Conservation (phyloP, 2,797 vertebrate species). For the Gymnopithys bicolor region DNA sequence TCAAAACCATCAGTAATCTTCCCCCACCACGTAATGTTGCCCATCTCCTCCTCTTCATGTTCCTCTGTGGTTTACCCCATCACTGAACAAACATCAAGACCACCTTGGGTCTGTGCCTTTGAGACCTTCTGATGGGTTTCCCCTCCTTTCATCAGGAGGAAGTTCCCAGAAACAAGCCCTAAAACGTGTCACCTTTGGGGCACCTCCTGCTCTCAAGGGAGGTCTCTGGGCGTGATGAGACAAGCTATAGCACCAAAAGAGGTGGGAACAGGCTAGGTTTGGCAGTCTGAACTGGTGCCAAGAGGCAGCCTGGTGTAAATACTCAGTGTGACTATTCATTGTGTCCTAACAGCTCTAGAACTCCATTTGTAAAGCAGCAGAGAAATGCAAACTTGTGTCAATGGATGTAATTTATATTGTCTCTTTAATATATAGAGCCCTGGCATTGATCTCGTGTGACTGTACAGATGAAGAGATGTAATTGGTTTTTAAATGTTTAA, state of each 20-base stretch:
- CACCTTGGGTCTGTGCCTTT: neutral
- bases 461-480: conserved; percentile 83
- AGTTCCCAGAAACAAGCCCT: neutral
- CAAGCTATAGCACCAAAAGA: conserved; percentile 40
- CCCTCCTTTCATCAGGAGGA: neutral
- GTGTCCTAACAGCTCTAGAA: conserved; percentile 51
- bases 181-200: neutral
- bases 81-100: conserved; percentile 17
- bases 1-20: neutral
- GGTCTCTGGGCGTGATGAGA: neutral
- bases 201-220: neutral
- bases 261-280: conserved; percentile 23
- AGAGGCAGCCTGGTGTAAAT: conserved; percentile 48
- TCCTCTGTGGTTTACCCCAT: conserved; percentile 42
- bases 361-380: conserved; percentile 59
- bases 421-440: conserved; percentile 83
- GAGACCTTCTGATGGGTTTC: conserved; percentile 2
- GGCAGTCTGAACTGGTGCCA: conserved; percentile 28
- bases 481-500: conserved; percentile 78
- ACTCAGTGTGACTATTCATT: conserved; percentile 40
- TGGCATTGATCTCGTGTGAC: conserved; percentile 80
- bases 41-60: neutral
- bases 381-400: conserved; percentile 79
- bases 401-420: conserved; percentile 85
- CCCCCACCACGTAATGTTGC: neutral